Evolutionary conservation across 2,888 invertebrate species (phyloP), one percentile per base, ranked within the genome.

Genomic region (Acrobasis suavella): DNA sequence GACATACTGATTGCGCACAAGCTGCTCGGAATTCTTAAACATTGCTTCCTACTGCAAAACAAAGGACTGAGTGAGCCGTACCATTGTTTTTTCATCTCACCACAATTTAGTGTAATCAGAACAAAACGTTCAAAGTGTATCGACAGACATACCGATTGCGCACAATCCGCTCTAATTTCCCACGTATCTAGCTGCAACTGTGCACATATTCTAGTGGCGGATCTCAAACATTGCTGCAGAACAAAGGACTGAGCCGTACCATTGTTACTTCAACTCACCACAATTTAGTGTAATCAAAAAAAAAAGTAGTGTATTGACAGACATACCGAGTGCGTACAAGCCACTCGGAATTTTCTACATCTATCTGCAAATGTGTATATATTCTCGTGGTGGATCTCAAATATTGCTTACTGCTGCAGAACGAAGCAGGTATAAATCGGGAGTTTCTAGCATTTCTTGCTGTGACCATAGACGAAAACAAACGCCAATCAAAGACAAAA

Each of bases 351-450:
- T 67, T 65, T 64, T 66, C 51, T 66, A 7, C 1, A 62, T 64
- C 63, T 64, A 66, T 50, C 59, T 61, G 63, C 65, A 65, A 37
- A 58, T 58, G 67, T 60, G 65, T 65, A 66, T 65, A 70, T 32
- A 32, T 32, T 65, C 69, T 64, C 65, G 60, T 56, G 58, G 67
- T 51, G 65, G 65, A 63, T 67, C 67, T 65, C 70, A 65, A 67
- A 68, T 66, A 66, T 64, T 62, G 70, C 67, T 67, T 60, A 62
- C 58, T 64, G 60, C 65, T 64, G 64, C 62, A 60, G 67, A 69
- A 70, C 67, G 69, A 70, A 70, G 70, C 22, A 22, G 22, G 22
- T 22, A 22, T 22, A 22, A 22, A 22, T 22, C 22, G 22, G 22
- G 22, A 22, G 22, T 2, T 22, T 3, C 3, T 1, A 2, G 3